Base-by-base conservation (phyloP, 1,140 invertebrate genomes). In the Drosophila melanica region DNA sequence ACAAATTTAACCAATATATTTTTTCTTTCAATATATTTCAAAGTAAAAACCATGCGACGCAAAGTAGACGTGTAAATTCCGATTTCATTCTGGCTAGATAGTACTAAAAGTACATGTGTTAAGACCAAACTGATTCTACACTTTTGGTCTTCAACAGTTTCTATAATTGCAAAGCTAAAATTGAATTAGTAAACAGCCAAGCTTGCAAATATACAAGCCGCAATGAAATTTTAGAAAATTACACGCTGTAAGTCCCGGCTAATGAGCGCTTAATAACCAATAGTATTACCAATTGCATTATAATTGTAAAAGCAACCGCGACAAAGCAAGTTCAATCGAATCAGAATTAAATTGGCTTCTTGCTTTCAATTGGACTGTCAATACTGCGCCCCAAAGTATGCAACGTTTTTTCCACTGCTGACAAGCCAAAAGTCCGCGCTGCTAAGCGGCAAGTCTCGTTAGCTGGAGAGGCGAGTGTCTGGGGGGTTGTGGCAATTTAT, bases 401-500 rank as follows among this genome's bases (percentile, higher is more conserved):
- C 75, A 68, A 79, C 42, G 58, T 66, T 63, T 59, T 51, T 50
- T 41, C 27, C 14, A n/a, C 12, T 45, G 60, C 27, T 62, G 62
- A 76, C 50, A 65, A 39, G 23, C 45, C 20, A 44, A 59, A 62
- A 67, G 16, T 2, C 23, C 27, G 23, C 27, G 27, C 44, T 48
- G 18, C 23, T 45, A 18, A 50, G 20, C 4, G 14, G 14, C 14
- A 9, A 18, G 51, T 12, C 33, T 33, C 10, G 33, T 18, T 18
- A 14, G 14, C 20, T 3, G 37, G 9, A 11, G 10, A 4, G 27
- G 20, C n/a, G 27, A 10, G n/a, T 8, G 27, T n/a, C 1, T 14
- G 12, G 4, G 23, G 7, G 41, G 12, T 20, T 37, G 3, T 73
- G 79, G 58, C 58, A 76, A 87, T 86, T 86, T 86, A 86, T 86